Evolutionary conservation across 2,113 vertebrate genomes (phyloP).

Genomic region (Nothobranchius kuhntae): DNA sequence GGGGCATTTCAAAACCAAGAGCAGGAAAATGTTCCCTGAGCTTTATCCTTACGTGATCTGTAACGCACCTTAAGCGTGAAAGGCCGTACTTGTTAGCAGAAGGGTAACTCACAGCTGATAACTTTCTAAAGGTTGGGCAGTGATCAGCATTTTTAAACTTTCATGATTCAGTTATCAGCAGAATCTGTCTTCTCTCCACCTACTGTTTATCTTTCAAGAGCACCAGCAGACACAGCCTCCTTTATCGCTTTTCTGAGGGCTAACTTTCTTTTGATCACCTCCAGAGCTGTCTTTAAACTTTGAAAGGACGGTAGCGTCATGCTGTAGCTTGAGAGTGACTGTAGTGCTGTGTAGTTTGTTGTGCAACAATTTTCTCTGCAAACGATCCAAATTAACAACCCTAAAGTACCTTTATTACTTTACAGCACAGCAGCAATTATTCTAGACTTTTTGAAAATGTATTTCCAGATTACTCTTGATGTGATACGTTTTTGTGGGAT

Average conservation of each 20-base stretch:
- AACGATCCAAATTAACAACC: neutral
- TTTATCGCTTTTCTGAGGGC: constrained; percentile 14
- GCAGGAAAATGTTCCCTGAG: neutral
- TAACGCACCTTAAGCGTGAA: neutral
- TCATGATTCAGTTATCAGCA: neutral
- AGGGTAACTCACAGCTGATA: neutral
- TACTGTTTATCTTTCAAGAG: neutral
- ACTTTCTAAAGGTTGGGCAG: constrained; percentile 10
- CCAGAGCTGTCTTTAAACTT: constrained; percentile 14
- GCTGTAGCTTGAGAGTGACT: constrained; percentile 47
- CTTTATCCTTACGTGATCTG: too few relatives aligned
- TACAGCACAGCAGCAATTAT: constrained; percentile 20
- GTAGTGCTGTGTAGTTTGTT: constrained; percentile 24
- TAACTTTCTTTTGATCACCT: constrained; percentile 3
- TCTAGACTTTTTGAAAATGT: neutral
- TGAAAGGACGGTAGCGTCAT: constrained; percentile 25
- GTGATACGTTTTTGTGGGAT: neutral
- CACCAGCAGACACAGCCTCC: neutral
- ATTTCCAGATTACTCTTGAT: neutral
- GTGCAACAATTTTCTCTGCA: constrained; percentile 39
- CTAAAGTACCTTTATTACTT: neutral
- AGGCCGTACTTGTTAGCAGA: neutral
- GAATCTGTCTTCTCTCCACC: neutral
- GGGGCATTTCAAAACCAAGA: neutral
- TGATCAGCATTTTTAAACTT: neutral